These are phyloP conservation scores for Drosophila tani DNA, from an alignment of 1,140 invertebrate species.

Conservation along the genomic window DNA sequence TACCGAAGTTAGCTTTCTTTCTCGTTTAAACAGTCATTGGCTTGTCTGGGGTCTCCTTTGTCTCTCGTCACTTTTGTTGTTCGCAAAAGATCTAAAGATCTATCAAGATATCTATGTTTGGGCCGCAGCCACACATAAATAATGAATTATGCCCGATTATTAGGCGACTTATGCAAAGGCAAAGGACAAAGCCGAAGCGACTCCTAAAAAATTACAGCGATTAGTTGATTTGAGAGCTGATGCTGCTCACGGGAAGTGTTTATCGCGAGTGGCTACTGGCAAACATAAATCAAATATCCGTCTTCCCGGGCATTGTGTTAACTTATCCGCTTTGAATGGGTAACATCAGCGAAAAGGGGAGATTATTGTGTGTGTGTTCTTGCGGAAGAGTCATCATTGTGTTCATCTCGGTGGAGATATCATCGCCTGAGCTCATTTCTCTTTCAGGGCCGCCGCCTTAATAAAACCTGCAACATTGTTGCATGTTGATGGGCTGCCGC, in stretches of 20 bases:
- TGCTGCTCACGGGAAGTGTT: slow-evolving; percentile 44
- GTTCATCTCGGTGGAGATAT: slow-evolving; percentile 6
- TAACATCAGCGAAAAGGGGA: background rate
- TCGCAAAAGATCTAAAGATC: slow-evolving; percentile 72
- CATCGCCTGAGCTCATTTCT: slow-evolving; percentile 26
- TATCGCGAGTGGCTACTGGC: slow-evolving; percentile 25
- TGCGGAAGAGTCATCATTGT: slow-evolving; percentile 2
- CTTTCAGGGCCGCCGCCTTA: slow-evolving; percentile 45
- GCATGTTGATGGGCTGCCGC: slow-evolving; percentile 73
- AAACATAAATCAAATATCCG: slow-evolving; percentile 21
- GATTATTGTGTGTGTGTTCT: background rate
- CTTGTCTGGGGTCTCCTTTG: slow-evolving; percentile 61
- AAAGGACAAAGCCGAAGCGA: slow-evolving; percentile 17
- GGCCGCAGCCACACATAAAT: slow-evolving; percentile 67
- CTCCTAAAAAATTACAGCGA: slow-evolving; percentile 70
- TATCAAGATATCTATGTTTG: slow-evolving; percentile 54
- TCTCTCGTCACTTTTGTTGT: slow-evolving; percentile 54
- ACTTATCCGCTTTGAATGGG: background rate
- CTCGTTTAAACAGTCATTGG: slow-evolving; percentile 84
- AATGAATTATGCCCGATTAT: slow-evolving; percentile 80
- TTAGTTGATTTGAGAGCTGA: slow-evolving; percentile 59
- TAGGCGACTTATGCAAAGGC: slow-evolving; percentile 76
- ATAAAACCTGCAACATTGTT: slow-evolving; percentile 74
- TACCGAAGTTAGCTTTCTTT: no score
- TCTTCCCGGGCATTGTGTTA: slow-evolving; percentile 3